These are phyloP conservation scores for Jordanella pulchra DNA, from an alignment of 2,797 vertebrate genomes.

Conservation along the genomic window DNA sequence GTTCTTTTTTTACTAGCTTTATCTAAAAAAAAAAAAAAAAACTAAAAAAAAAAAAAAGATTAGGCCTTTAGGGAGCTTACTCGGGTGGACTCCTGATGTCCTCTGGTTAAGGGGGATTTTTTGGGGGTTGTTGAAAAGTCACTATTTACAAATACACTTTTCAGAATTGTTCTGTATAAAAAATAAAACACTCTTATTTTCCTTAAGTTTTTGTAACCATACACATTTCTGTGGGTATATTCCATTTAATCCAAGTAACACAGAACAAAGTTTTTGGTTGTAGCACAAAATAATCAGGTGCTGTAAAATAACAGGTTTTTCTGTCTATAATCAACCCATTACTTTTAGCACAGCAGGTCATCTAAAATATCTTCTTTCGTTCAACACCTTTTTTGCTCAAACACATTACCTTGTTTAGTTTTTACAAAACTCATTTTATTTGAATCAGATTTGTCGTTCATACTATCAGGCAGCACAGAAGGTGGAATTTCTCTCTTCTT, in stretches of 20 bases:
- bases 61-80: too few relatives aligned
- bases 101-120: too few relatives aligned
- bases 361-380: neutral
- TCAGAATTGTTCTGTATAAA: neutral
- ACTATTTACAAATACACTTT: neutral
- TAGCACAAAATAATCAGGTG: neutral
- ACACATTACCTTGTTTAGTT: neutral
- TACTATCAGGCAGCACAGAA: conserved; percentile 30
- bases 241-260: neutral
- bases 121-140: neutral
- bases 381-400: neutral
- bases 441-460: conserved; percentile 11
- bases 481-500: conserved; percentile 25
- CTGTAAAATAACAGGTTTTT: neutral
- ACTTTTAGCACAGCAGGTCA: neutral
- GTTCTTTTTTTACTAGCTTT: too few relatives aligned
- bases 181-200: neutral
- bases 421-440: neutral
- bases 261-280: neutral
- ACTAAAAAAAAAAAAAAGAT: too few relatives aligned
- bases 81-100: too few relatives aligned
- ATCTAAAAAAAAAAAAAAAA: too few relatives aligned
- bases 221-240: neutral
- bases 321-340: neutral
- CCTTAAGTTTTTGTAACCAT: too few relatives aligned